Percentiles rank a stretch among this genome's conserved stretches.
phyloP scores from a whole-genome alignment of 2,113 vertebrate species.

The Petroica traversi region DNA sequence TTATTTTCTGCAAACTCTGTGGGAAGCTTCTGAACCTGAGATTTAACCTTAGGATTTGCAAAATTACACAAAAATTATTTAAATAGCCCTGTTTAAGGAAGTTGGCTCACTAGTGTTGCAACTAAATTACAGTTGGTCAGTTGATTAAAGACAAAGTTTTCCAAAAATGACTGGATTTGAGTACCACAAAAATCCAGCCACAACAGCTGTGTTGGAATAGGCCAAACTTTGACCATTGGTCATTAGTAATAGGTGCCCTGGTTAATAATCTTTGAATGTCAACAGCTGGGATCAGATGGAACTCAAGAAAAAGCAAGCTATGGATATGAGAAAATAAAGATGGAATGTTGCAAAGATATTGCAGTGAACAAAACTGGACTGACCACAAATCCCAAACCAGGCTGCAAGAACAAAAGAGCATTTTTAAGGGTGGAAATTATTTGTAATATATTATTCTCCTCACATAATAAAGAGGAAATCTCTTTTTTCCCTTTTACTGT shows the following conservation, averaged over 20 bases:
- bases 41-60: not conserved
- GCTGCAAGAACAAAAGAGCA: constrained; percentile 1
- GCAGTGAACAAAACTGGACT: not conserved
- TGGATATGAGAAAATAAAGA: not conserved
- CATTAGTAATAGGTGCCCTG: not conserved
- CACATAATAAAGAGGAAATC: constrained; percentile 28
- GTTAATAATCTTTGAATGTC: not conserved
- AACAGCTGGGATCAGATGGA: not conserved
- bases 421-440: constrained; percentile 48
- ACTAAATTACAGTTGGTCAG: not conserved
- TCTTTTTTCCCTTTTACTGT: constrained; percentile 24
- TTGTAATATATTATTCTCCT: constrained; percentile 41
- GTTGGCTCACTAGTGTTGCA: not conserved
- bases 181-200: not conserved
- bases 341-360: not conserved
- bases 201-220: not conserved
- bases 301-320: not conserved
- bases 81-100: not conserved
- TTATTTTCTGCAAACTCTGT: not conserved
- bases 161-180: not conserved
- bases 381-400: not conserved
- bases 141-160: not conserved
- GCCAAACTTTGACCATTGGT: not conserved
- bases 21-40: not conserved
- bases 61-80: not conserved